Conservation (phyloP, 2,888 invertebrate species). For the Ligdia adustata region DNA sequence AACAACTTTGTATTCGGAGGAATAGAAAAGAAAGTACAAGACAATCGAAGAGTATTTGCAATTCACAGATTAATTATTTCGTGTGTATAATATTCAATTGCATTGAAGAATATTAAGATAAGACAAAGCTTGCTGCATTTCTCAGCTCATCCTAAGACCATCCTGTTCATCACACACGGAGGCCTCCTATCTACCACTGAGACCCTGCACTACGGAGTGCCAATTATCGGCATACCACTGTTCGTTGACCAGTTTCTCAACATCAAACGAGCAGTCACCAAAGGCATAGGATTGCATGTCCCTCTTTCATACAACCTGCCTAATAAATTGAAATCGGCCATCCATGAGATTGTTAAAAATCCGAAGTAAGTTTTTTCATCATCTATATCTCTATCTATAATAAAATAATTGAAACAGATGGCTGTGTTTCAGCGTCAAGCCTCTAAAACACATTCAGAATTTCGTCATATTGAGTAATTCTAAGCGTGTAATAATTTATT, state of each 20-base stretch:
- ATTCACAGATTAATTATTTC: too few relatives aligned
- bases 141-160: constrained; percentile 55
- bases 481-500: neutral
- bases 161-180: constrained; percentile 56
- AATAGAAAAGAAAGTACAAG: too few relatives aligned
- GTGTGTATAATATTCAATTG: too few relatives aligned
- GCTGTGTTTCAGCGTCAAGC: neutral
- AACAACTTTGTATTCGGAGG: too few relatives aligned
- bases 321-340: constrained; percentile 46
- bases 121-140: too few relatives aligned
- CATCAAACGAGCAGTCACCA: constrained; percentile 49
- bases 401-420: neutral
- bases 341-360: constrained; percentile 46
- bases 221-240: constrained; percentile 56
- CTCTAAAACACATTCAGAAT: neutral
- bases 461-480: neutral
- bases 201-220: constrained; percentile 55
- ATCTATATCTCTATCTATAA: too few relatives aligned
- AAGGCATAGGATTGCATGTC: constrained; percentile 53
- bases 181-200: constrained; percentile 57
- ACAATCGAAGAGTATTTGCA: too few relatives aligned
- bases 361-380: constrained; percentile 38
- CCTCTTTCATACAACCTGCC: constrained; percentile 34
- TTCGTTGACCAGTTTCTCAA: constrained; percentile 61
- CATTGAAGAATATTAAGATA: too few relatives aligned